These are phyloP conservation scores for Vimba vimba DNA, from an alignment of 2,113 vertebrate genomes.

Conservation along the genomic window DNA sequence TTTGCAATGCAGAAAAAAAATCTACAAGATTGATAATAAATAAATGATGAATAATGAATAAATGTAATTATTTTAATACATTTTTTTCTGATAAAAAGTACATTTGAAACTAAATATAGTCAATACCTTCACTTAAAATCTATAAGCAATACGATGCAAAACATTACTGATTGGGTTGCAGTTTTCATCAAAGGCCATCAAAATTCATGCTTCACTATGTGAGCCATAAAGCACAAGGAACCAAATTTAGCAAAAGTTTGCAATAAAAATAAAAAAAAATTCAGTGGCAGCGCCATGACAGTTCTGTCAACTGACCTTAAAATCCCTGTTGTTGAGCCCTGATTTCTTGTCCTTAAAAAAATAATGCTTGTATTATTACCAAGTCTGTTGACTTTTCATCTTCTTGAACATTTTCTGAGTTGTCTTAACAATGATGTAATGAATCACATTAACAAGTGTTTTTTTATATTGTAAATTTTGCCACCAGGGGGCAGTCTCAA, in stretches of 20 bases:
- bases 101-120: not conserved
- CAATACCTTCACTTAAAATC: not conserved
- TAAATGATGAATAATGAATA: too few relatives aligned
- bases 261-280: not conserved
- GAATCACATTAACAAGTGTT: not conserved
- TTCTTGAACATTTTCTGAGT: not conserved
- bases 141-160: not conserved
- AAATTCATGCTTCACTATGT: not conserved
- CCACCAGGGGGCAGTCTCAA: constrained; percentile 58
- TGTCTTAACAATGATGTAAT: too few relatives aligned
- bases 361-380: not conserved
- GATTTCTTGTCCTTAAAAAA: not conserved
- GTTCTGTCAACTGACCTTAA: not conserved
- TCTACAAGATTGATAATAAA: not conserved
- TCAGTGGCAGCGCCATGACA: not conserved
- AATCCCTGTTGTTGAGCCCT: not conserved
- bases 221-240: not conserved
- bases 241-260: not conserved
- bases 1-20: not conserved
- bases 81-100: not conserved
- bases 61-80: not conserved
- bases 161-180: not conserved
- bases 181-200: not conserved
- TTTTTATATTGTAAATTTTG: not conserved
- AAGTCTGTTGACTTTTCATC: not conserved